Percentiles rank a stretch among this genome's conserved stretches.
Conservation (phyloP, 2,888 invertebrate genomes). For the Anoplius nigerrimus region DNA sequence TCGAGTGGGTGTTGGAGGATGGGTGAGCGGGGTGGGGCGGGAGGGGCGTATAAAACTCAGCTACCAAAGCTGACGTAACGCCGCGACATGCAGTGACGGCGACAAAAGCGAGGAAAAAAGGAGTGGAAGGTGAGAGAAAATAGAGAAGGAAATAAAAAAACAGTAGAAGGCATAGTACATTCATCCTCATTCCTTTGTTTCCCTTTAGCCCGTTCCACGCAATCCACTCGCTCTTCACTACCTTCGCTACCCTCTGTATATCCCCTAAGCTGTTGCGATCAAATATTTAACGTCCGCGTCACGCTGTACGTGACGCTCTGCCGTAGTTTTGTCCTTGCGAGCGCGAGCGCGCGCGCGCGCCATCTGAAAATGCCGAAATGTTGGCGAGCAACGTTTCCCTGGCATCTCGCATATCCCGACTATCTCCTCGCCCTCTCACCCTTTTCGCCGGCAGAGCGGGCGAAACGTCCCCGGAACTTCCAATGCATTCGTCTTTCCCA, state of each 20-base stretch:
- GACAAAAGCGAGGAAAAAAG: conserved; percentile 14
- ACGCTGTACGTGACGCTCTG: background rate
- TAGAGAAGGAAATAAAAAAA: background rate
- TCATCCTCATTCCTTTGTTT: conserved; percentile 12
- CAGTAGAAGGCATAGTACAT: conserved; percentile 17
- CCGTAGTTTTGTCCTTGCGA: background rate
- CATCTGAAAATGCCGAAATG: no score
- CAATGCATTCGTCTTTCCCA: no score
- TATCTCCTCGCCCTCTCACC: no score
- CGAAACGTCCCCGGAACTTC: no score
- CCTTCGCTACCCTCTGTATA: no score
- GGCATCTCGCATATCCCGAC: conserved; percentile 2
- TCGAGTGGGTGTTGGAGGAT: no score
- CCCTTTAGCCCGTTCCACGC: conserved; percentile 14
- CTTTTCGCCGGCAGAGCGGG: background rate
- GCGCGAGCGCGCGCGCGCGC: background rate
- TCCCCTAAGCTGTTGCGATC: conserved; percentile 21
- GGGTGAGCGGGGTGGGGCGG: conserved; percentile 25
- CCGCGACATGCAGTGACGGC: conserved; percentile 16
- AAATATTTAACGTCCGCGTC: conserved; percentile 43
- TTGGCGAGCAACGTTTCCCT: no score
- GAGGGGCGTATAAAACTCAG: conserved; percentile 39
- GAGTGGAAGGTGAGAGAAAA: background rate
- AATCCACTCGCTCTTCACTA: conserved; percentile 16
- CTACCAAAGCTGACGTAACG: conserved; percentile 40